These are phyloP conservation scores for Pherbina coryleti DNA, from an alignment of 2,888 invertebrate species.

Conservation along the genomic window DNA sequence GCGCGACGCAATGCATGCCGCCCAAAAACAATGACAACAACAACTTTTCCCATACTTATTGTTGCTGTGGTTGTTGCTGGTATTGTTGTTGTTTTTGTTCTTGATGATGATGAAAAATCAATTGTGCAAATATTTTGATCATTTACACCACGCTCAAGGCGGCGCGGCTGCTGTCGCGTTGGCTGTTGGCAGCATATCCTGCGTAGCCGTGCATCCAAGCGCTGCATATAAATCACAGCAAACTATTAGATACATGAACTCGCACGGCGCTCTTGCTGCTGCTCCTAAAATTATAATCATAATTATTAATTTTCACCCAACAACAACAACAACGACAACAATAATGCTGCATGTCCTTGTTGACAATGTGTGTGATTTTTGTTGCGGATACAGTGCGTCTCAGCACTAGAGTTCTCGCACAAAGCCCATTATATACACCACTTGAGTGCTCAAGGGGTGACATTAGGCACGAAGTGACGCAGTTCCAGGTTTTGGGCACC, in stretches of 20 bases:
- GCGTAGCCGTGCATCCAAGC: neutral
- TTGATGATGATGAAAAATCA: constrained; percentile 1
- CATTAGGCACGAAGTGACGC: neutral
- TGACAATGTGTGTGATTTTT: too few relatives aligned
- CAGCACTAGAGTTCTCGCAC: neutral
- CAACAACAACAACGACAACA: too few relatives aligned
- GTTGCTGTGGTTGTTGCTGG: too few relatives aligned
- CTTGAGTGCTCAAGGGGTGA: neutral
- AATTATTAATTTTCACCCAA: neutral
- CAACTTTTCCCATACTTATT: too few relatives aligned
- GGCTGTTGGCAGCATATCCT: neutral
- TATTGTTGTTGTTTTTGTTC: neutral
- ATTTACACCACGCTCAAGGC: neutral
- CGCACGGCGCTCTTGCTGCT: neutral
- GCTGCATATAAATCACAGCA: neutral
- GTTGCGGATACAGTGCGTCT: neutral
- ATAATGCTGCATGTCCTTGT: too few relatives aligned
- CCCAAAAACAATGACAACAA: too few relatives aligned
- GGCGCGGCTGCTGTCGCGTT: neutral
- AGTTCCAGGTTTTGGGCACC: too few relatives aligned
- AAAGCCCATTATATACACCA: neutral
- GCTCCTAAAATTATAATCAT: neutral
- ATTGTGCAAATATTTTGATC: constrained; percentile 13
- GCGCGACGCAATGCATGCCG: too few relatives aligned
- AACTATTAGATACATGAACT: neutral